These are phyloP conservation scores for Trissolcus basalis DNA, from an alignment of 1,140 invertebrate species.

Conservation along the genomic window DNA sequence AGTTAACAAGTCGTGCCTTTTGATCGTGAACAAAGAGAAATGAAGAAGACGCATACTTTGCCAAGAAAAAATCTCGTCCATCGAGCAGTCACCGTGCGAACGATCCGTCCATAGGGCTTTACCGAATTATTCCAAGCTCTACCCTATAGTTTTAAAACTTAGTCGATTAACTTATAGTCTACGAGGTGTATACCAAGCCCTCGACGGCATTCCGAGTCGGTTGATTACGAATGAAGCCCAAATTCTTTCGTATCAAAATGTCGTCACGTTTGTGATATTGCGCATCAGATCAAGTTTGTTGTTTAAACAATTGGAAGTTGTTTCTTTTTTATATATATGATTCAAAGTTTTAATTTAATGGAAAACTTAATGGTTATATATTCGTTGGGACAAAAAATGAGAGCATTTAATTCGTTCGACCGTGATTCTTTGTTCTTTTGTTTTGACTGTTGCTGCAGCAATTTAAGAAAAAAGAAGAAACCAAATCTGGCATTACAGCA, in stretches of 20 bases:
- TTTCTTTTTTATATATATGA: slow-evolving; percentile 37
- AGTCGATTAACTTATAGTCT: slow-evolving; percentile 41
- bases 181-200: slow-evolving; percentile 23
- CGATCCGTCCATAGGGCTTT: slow-evolving; percentile 71
- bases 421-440: too few species aligned
- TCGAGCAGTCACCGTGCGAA: slow-evolving; percentile 69
- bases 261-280: slow-evolving; percentile 44
- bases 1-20: slow-evolving; percentile 44
- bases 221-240: slow-evolving; percentile 11
- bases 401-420: too few species aligned
- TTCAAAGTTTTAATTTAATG: too few species aligned
- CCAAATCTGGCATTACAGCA: slow-evolving; percentile 34
- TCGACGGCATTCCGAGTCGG: slow-evolving; percentile 27
- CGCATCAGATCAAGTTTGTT: slow-evolving; percentile 19
- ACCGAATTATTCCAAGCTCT: slow-evolving; percentile 71
- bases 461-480: neutral
- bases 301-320: slow-evolving; percentile 39
- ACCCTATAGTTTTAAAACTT: slow-evolving; percentile 62
- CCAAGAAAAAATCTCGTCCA: slow-evolving; percentile 67
- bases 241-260: slow-evolving; percentile 22
- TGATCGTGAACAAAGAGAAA: slow-evolving; percentile 17
- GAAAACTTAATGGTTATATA: too few species aligned
- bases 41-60: slow-evolving; percentile 24
- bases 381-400: too few species aligned
- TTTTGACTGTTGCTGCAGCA: too few species aligned